phyloP scores from a whole-genome alignment of 2,113 vertebrate genomes.

The Forbesichthys papilliferus region DNA sequence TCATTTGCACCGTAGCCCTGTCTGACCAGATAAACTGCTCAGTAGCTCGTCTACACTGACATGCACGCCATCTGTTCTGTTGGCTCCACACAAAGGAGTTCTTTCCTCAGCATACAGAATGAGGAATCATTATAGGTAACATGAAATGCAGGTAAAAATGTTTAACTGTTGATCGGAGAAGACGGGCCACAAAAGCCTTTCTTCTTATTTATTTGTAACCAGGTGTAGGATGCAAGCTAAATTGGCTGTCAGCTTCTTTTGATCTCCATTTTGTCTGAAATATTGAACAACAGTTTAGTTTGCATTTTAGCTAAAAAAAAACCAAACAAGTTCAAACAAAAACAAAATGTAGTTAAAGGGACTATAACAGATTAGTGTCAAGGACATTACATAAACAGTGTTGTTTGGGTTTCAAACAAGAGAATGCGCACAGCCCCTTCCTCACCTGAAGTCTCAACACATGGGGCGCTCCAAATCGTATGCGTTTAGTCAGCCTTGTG shows the following conservation, averaged over 20 bases:
- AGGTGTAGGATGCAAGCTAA: slow-evolving; percentile 27
- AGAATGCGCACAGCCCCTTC: too few species aligned
- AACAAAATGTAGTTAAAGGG: too few species aligned
- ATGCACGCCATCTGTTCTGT: slow-evolving; percentile 22
- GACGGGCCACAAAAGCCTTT: slow-evolving; percentile 35
- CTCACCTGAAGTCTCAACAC: too few species aligned
- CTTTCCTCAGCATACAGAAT: slow-evolving; percentile 14
- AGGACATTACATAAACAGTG: too few species aligned
- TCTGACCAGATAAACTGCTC: slow-evolving; percentile 33
- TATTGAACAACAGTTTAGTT: slow-evolving; percentile 40
- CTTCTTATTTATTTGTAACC: slow-evolving; percentile 47
- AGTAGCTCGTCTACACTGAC: slow-evolving; percentile 9
- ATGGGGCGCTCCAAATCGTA: too few species aligned
- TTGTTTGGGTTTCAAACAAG: too few species aligned
- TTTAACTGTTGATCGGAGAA: slow-evolving; percentile 11
- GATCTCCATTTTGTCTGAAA: slow-evolving; percentile 35
- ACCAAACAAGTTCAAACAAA: too few species aligned
- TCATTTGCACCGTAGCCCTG: neutral
- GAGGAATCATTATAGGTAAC: slow-evolving; percentile 21
- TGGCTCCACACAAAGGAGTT: slow-evolving; percentile 32
- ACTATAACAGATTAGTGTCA: too few species aligned
- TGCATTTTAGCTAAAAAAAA: slow-evolving; percentile 32
- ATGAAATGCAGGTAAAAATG: neutral
- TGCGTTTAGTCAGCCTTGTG: too few species aligned
- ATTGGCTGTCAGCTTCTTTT: slow-evolving; percentile 39